These are phyloP conservation scores for Darevskia nairensis DNA, from an alignment of 2,797 vertebrate species.

Conservation along the genomic window DNA sequence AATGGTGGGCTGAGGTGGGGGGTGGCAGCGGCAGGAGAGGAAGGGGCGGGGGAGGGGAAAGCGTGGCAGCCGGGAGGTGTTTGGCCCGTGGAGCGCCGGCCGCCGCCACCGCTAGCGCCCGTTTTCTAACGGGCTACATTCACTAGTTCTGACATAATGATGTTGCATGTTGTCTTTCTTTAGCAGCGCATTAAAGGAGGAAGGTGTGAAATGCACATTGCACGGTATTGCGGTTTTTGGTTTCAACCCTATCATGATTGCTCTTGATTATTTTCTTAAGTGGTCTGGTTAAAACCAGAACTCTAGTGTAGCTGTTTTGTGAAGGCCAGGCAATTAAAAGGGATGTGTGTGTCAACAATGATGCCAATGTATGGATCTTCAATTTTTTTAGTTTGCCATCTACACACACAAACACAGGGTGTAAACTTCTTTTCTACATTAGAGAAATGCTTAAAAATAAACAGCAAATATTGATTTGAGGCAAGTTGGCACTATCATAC, in stretches of 20 bases:
- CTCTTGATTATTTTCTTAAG: background rate
- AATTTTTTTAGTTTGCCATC: constrained; percentile 25
- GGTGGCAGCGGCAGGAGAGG: too few species aligned
- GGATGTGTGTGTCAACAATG: background rate
- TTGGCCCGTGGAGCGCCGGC: too few species aligned
- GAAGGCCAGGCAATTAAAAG: constrained; percentile 22
- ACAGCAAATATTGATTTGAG: constrained; percentile 21
- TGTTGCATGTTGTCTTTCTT: background rate
- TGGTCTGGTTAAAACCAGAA: background rate
- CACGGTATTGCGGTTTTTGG: background rate
- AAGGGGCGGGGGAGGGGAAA: too few species aligned
- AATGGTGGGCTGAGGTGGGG: too few species aligned
- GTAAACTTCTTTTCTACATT: background rate
- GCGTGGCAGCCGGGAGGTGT: too few species aligned
- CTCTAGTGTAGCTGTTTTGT: background rate
- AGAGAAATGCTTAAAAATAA: constrained; percentile 51
- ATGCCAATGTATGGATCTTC: background rate
- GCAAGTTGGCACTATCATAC: background rate
- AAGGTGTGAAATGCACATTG: background rate
- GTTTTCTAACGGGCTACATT: too few species aligned
- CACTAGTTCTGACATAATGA: too few species aligned
- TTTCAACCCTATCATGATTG: background rate
- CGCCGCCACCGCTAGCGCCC: too few species aligned
- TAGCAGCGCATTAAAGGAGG: background rate
- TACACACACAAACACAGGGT: constrained; percentile 7